These are phyloP conservation scores for Picathartes gymnocephalus DNA, from an alignment of 2,113 vertebrate species.

Conservation along the genomic window DNA sequence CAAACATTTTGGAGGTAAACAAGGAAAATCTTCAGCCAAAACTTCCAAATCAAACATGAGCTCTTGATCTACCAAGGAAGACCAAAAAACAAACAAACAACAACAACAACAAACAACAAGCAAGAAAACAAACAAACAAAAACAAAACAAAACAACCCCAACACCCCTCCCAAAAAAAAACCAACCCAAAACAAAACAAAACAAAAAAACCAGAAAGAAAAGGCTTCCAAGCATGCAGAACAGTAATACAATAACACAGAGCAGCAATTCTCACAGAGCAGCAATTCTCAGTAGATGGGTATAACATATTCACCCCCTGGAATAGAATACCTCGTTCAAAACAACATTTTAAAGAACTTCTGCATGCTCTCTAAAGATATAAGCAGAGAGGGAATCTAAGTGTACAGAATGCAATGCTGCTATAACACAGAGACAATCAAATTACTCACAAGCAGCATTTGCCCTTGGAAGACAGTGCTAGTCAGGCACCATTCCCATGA, in stretches of 20 bases:
- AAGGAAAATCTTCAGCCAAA: background rate
- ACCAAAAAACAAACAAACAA: background rate
- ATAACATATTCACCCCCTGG: background rate
- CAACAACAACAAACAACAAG: too few species aligned
- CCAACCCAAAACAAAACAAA: too few species aligned
- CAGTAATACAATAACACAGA: background rate
- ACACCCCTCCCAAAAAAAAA: too few species aligned
- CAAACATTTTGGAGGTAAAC: background rate
- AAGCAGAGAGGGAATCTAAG: background rate
- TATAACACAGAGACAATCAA: background rate
- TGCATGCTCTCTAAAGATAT: background rate
- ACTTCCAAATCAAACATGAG: background rate
- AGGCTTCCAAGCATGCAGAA: accelerated
- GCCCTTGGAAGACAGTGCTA: background rate
- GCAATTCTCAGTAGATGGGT: background rate
- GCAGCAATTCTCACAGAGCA: background rate
- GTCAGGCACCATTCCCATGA: background rate
- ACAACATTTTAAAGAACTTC: background rate
- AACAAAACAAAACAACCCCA: background rate
- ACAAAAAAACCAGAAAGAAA: too few species aligned
- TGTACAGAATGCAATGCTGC: background rate
- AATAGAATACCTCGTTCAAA: background rate
- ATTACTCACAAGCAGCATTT: background rate
- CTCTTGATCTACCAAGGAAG: background rate
- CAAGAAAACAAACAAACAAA: too few species aligned